phyloP scores from a whole-genome alignment of 2,888 invertebrate genomes.

The Erpobdella octoculata region DNA sequence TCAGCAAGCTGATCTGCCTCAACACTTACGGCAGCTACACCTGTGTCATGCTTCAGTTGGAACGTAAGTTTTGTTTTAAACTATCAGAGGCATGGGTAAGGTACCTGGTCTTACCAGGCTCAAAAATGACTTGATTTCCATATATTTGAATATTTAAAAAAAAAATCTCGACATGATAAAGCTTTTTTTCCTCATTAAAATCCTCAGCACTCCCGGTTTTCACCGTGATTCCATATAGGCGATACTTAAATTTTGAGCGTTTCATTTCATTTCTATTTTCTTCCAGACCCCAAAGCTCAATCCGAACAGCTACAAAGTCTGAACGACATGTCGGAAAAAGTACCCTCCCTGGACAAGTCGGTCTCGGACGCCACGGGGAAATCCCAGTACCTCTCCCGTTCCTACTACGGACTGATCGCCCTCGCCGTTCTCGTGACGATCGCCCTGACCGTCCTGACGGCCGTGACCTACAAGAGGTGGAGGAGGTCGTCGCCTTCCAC shows the following conservation, averaged over 20 bases:
- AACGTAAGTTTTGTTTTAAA: background rate
- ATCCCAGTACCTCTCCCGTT: conserved; percentile 18
- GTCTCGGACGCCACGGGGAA: background rate
- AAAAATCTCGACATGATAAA: too few relatives aligned
- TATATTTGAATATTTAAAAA: too few relatives aligned
- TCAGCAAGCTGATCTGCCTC: conserved; percentile 12
- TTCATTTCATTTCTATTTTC: background rate
- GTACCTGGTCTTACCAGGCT: too few relatives aligned
- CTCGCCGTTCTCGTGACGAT: conserved; percentile 34
- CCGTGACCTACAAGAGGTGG: conserved; percentile 34
- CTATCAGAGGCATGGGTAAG: too few relatives aligned
- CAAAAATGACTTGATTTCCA: too few relatives aligned
- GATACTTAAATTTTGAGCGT: background rate
- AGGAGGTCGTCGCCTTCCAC: too few relatives aligned
- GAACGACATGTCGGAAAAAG: conserved; percentile 12
- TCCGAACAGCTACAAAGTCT: background rate
- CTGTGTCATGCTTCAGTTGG: conserved; percentile 2
- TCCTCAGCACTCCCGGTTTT: too few relatives aligned
- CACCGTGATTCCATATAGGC: too few relatives aligned
- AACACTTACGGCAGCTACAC: conserved; percentile 27
- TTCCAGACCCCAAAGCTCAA: background rate
- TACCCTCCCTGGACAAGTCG: conserved; percentile 13
- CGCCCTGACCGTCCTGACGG: conserved; percentile 31
- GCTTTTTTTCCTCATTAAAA: too few relatives aligned
- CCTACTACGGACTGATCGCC: conserved; percentile 32